phyloP scores from a whole-genome alignment of 2,113 vertebrate genomes.

The Carlito syrichta region DNA sequence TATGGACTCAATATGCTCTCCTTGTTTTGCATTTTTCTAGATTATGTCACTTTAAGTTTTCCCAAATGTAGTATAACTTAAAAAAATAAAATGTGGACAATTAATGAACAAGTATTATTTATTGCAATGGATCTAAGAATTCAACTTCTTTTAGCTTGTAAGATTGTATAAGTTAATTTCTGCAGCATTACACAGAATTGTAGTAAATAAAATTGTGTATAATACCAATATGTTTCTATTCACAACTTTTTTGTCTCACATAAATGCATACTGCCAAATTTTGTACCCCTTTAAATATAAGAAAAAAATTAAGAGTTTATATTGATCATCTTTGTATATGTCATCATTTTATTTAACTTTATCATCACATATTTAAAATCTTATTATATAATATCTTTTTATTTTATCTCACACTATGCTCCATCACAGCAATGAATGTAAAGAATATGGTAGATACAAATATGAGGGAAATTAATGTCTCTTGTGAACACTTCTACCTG shows the following conservation, averaged over 20 bases:
- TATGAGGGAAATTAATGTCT: background rate
- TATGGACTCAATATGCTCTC: background rate
- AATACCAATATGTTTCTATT: background rate
- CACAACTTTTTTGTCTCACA: background rate
- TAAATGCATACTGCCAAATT: background rate
- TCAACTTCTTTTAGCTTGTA: constrained; percentile 3
- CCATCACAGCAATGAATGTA: background rate
- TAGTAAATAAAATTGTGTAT: background rate
- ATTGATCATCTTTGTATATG: background rate
- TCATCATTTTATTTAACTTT: background rate
- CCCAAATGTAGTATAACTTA: background rate
- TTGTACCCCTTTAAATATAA: background rate
- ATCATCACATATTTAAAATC: background rate
- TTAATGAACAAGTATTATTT: background rate
- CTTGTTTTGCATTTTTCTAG: background rate
- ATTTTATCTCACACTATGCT: background rate
- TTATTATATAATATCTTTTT: background rate
- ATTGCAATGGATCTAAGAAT: background rate
- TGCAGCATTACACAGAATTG: background rate
- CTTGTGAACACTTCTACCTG: background rate
- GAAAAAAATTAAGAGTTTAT: constrained; percentile 23
- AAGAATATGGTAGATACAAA: background rate
- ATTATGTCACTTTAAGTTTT: background rate
- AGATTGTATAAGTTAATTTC: background rate
- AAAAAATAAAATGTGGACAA: background rate